Base-by-base conservation (phyloP, 2,113 vertebrate species). In the Rhadina sibilatrix region DNA sequence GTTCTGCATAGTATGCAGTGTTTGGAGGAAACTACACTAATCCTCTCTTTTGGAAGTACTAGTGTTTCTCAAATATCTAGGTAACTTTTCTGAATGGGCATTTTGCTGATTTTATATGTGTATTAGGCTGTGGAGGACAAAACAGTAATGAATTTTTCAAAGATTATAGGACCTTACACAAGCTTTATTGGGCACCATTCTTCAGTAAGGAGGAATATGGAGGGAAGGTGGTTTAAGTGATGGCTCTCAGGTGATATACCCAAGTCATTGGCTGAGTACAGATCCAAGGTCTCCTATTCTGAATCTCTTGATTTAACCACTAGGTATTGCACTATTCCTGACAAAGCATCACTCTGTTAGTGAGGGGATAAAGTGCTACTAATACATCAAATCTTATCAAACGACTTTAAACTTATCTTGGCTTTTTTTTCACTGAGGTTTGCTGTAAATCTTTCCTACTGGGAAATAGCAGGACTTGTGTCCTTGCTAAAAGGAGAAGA, bases 351-450 rank as follows among this genome's bases (percentile, higher is more conserved):
- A 59, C 71, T 75, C 80, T 86, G 3, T 85, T 88, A 87, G 85
- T 77, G 89, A 84, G 65, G 57, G 94, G 83, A 94, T 93, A 94
- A 95, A 95, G 76, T 94, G 87, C 86, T 93, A 90, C 94, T 97
- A 97, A 97, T 97, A 95, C 83, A 97, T 97, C 95, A 97, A 93
- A 90, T 90, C 89, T 93, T 95, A 93, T 97, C 94, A 95, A 91
- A 94, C 79, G 94, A 96, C 91, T 89, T 93, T 85, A 91, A 95
- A 94, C 86, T 96, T 90, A 91, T 88, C 95, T 89, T 49, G 71
- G 63, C 87, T 92, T 97, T 94, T 83, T 96, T 96, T 94, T 89
- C 91, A 94, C 68, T 87, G 89, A 80, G 74, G 87, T 90, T 97
- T 94, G 90, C 87, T 94, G 82, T 83, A 93, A 96, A 93, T 97